Base-by-base conservation (phyloP, 2,888 invertebrate genomes). In the Andricus quercusramuli region DNA sequence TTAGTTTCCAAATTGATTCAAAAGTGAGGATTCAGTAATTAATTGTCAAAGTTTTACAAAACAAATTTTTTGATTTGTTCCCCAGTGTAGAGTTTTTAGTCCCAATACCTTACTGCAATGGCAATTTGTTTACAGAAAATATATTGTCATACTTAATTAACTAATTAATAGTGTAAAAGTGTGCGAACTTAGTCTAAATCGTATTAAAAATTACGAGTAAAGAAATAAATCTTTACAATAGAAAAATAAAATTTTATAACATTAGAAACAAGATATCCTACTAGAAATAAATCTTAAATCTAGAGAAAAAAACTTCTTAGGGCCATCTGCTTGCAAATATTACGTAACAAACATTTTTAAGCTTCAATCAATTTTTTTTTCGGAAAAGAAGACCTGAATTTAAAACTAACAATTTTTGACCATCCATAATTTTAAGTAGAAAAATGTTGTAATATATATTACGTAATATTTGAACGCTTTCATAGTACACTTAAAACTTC, bases 11-110 rank as follows among this genome's bases (percentile, higher is more conserved):
- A 47, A 68, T 15, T 17, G 32, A 20, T 51, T 32, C 0, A 70
- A 47, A 70, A 20, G 29, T 2, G 22, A 41, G 11, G 4, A 67
- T 17, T 47, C 17, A 47, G 17, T 47, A 47, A 47, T 17, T 17
- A 17, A 17, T 4, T 1, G 15, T 4, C 47, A 47, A 47, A 47
- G 15, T 47, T 47, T 47, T 17, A 47, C 13, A 47, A 47, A 17
- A 13, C 0, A 15, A 47, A 3, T 15, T 15, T 47, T 47, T 47
- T 17, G 17, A 47, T 47, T 15, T 47, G 47, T 47, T 47, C 47
- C 47, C 17, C 82, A 82, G 85, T 82, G 83, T 82, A 81, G 78
- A 68, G 22, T 79, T 47, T 65, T 77, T 81, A 77, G 78, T 78
- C 65, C 79, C 79, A n/a, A 67, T 74, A 37, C 66, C 70, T 79